Evolutionary conservation across 2,113 vertebrate genomes (phyloP).

Genomic region (Abramis brama): DNA sequence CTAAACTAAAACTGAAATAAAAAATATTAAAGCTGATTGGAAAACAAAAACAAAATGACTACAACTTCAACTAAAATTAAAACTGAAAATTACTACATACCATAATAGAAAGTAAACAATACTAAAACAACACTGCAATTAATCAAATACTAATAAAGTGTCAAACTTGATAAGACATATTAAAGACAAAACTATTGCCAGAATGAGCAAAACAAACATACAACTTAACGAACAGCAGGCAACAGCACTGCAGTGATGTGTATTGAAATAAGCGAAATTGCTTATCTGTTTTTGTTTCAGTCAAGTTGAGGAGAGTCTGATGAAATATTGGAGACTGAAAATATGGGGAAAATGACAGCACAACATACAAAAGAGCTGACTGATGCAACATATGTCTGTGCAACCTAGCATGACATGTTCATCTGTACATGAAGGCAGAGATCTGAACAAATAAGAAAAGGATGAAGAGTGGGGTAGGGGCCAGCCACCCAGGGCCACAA

Average conservation of each 20-base stretch:
- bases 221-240: conserved; percentile 2
- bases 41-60: neutral
- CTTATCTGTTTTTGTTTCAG: conserved; percentile 7
- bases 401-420: conserved; percentile 31
- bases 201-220: conserved; percentile 13
- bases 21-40: neutral
- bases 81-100: neutral
- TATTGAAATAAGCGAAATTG: neutral
- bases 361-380: conserved; percentile 17
- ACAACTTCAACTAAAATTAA: neutral
- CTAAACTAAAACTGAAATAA: neutral
- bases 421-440: conserved; percentile 39
- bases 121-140: neutral
- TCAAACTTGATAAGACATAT: neutral
- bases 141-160: neutral
- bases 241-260: conserved; percentile 30
- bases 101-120: neutral
- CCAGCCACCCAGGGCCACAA: conserved; percentile 55
- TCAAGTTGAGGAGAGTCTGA: conserved; percentile 3
- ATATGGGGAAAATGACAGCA: neutral
- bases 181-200: neutral
- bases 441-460: conserved; percentile 39
- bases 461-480: conserved; percentile 52
- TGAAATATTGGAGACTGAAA: neutral
- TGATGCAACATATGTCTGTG: conserved; percentile 19